Percentiles rank a stretch among this genome's conserved stretches.
phyloP scores from a whole-genome alignment of 2,113 vertebrate species.

The Channa maculata region DNA sequence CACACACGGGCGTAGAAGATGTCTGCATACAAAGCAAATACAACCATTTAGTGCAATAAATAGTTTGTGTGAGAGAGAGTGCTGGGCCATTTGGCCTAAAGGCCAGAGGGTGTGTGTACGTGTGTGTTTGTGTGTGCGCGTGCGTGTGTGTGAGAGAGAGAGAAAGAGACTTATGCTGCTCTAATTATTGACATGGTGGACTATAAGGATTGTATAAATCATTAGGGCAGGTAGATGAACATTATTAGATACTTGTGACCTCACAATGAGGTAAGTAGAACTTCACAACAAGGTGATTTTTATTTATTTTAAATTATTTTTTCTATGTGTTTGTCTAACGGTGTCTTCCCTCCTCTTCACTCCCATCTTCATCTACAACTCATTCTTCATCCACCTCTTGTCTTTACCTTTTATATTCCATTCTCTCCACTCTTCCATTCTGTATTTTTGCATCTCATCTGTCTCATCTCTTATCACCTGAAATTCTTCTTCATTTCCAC shows the following conservation, averaged over 20 bases:
- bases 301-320: not conserved
- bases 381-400: not conserved
- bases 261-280: conserved; percentile 32
- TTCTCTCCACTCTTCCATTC: not conserved
- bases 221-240: conserved; percentile 29
- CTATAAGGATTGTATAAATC: conserved; percentile 38
- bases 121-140: not conserved
- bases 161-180: too few species aligned
- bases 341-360: conserved; percentile 14
- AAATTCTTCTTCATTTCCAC: conserved; percentile 27
- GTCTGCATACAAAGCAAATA: not conserved
- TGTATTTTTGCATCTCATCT: not conserved
- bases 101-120: not conserved
- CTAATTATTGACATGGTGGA: conserved; percentile 25
- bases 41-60: conserved; percentile 22
- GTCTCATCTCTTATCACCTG: conserved; percentile 1
- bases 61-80: not conserved
- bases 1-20: not conserved
- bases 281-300: not conserved
- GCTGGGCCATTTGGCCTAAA: too few species aligned
- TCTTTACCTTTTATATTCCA: not conserved
- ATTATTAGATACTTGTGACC: conserved; percentile 35
- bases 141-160: not conserved
- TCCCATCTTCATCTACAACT: conserved; percentile 6
- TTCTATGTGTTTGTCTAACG: conserved; percentile 33